These are phyloP conservation scores for Pygocentrus nattereri DNA, from an alignment of 2,797 vertebrate genomes.

Conservation along the genomic window DNA sequence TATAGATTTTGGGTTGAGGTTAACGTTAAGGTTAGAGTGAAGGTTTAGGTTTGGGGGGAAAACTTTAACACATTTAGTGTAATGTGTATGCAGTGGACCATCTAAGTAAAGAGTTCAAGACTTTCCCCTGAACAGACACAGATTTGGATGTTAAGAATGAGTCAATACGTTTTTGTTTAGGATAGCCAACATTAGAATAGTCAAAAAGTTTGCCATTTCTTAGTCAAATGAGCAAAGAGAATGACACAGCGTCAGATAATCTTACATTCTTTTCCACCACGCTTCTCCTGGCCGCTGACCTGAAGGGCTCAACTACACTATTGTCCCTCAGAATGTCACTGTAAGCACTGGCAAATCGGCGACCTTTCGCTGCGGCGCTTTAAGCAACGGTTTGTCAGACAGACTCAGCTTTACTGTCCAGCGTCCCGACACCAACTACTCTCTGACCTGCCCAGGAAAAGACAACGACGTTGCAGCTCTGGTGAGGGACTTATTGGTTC, in stretches of 20 bases:
- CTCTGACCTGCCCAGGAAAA: conserved; percentile 47
- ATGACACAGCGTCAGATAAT: not conserved
- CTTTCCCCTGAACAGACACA: not conserved
- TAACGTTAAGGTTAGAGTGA: too few species aligned
- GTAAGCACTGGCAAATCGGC: conserved; percentile 40
- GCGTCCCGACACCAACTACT: conserved; percentile 31
- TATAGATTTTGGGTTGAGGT: not conserved
- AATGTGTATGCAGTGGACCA: not conserved
- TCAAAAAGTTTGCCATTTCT: conserved; percentile 56
- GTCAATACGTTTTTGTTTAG: conserved; percentile 35
- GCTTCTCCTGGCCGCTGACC: not conserved
- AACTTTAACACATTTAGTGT: not conserved
- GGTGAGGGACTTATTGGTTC: conserved; percentile 30
- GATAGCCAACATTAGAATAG: conserved; percentile 45
- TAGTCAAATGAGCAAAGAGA: conserved; percentile 59
- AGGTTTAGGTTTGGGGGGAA: too few species aligned
- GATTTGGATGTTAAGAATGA: not conserved
- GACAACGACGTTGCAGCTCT: not conserved
- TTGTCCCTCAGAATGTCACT: conserved; percentile 52
- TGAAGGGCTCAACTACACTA: conserved; percentile 20
- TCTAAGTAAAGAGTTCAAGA: not conserved
- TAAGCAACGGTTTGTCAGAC: fast-evolving
- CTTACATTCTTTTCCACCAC: not conserved
- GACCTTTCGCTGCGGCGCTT: conserved; percentile 47
- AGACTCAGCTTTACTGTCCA: conserved; percentile 43